A percentile compares a stretch with the other conserved stretches of the same genome.
phyloP scores from a whole-genome alignment of 2,113 vertebrate genomes.

The Ameiurus melas region DNA sequence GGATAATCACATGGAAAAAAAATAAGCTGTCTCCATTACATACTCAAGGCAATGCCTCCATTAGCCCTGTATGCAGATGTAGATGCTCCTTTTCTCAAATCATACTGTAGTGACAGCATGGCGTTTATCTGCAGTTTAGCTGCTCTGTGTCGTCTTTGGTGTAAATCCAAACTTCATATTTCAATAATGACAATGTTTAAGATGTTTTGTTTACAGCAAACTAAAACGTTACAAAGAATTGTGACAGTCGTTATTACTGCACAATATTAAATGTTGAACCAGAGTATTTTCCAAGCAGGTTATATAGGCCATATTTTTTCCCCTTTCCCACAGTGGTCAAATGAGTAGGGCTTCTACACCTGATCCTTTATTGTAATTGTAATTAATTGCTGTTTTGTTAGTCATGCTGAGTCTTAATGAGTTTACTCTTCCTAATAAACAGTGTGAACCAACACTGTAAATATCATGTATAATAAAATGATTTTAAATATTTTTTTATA shows the following conservation, averaged over 20 bases:
- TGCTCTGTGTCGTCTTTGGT: conserved; percentile 36
- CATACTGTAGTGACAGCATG: conserved; percentile 41
- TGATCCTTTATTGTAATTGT: conserved; percentile 51
- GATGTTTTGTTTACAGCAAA: background rate
- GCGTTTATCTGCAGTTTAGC: conserved; percentile 13
- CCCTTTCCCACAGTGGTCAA: background rate
- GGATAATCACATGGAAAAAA: conserved; percentile 74
- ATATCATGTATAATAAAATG: conserved; percentile 17
- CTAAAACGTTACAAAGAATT: background rate
- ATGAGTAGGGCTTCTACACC: conserved; percentile 43
- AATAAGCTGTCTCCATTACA: conserved; percentile 74
- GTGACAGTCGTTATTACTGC: background rate
- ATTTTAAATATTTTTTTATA: too few species aligned
- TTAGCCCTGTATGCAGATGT: conserved; percentile 69
- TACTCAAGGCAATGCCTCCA: conserved; percentile 72
- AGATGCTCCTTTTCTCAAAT: conserved; percentile 55
- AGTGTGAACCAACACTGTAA: conserved; percentile 19
- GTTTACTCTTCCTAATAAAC: conserved; percentile 49
- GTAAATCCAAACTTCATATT: conserved; percentile 4
- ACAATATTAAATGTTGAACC: background rate
- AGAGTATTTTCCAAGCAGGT: background rate
- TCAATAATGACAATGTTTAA: conserved; percentile 18
- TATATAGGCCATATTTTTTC: background rate
- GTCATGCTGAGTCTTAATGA: conserved; percentile 63
- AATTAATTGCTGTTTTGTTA: conserved; percentile 59